These are phyloP conservation scores for Panagrolaimus sp. DNA, from an alignment of 1,140 invertebrate species.

Conservation along the genomic window DNA sequence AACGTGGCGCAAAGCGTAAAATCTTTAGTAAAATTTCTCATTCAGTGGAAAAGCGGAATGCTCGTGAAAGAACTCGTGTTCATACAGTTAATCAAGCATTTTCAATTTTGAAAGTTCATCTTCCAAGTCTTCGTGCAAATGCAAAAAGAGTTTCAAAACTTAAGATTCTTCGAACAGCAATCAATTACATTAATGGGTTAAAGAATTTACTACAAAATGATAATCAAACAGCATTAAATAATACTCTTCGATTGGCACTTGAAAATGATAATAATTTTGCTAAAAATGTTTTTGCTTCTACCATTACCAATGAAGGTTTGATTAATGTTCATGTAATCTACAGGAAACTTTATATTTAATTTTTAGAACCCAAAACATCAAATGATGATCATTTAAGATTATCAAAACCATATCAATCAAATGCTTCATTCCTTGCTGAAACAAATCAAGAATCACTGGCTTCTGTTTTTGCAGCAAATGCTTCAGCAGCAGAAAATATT, in stretches of 20 bases:
- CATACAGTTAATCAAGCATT: slow-evolving; percentile 27
- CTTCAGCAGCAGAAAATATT: no score
- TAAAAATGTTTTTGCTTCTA: no score
- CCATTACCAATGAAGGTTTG: no score
- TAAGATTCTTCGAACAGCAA: slow-evolving; percentile 48
- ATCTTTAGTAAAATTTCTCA: not conserved
- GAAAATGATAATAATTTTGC: not conserved
- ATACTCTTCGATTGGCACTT: not conserved
- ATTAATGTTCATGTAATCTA: no score
- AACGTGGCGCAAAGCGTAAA: no score
- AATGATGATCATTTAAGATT: no score
- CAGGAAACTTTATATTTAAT: no score
- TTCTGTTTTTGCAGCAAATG: no score
- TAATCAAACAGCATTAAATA: not conserved
- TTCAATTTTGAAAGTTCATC: slow-evolving; percentile 15
- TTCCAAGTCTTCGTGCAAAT: slow-evolving; percentile 13
- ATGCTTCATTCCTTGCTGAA: no score
- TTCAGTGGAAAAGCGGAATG: slow-evolving; percentile 26
- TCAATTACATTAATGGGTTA: slow-evolving; percentile 45
- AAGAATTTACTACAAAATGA: slow-evolving; percentile 20
- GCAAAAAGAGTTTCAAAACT: slow-evolving; percentile 51
- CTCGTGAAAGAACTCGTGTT: slow-evolving; percentile 25
- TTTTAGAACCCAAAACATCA: no score
- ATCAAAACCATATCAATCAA: no score
- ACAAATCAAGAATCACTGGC: no score